phyloP scores from a whole-genome alignment of 2,888 invertebrate genomes.

The Disparrhopalites patrizii region DNA sequence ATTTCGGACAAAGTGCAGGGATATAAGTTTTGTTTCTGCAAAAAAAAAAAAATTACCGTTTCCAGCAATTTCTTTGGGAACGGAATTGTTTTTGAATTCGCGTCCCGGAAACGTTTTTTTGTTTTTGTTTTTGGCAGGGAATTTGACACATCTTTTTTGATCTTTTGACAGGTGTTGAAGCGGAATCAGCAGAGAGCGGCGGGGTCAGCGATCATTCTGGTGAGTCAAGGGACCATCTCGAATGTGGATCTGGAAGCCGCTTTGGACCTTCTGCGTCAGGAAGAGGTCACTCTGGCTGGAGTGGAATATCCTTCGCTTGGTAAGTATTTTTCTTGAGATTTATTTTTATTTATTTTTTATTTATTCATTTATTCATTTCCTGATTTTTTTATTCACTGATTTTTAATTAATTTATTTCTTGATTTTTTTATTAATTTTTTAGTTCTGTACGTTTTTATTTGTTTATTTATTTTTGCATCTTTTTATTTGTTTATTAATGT shows the following conservation, averaged over 20 bases:
- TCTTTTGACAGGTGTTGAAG: slow-evolving; percentile 42
- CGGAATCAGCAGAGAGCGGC: slow-evolving; percentile 47
- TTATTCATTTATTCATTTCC: no score
- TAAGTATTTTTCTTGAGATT: slow-evolving; percentile 38
- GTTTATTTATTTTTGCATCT: not conserved
- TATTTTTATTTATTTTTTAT: no score
- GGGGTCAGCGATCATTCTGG: slow-evolving; percentile 48
- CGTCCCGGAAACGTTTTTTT: no score
- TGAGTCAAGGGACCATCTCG: slow-evolving; percentile 48
- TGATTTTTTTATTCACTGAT: not conserved
- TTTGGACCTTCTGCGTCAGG: slow-evolving; percentile 44
- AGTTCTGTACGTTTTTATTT: not conserved
- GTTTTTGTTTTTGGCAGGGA: slow-evolving; percentile 5
- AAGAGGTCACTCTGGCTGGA: slow-evolving; percentile 47
- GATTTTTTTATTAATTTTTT: not conserved
- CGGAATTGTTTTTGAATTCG: no score
- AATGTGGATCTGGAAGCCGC: slow-evolving; percentile 47
- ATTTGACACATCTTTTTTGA: not conserved
- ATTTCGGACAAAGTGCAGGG: no score
- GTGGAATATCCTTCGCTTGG: slow-evolving; percentile 48
- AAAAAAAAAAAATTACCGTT: no score
- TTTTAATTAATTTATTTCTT: not conserved
- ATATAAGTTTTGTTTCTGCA: no score
- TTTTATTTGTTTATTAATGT: no score
- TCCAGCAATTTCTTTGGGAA: no score